Evolutionary conservation across 2,888 invertebrate genomes (phyloP).

Genomic region (Phymatocera aterrima): DNA sequence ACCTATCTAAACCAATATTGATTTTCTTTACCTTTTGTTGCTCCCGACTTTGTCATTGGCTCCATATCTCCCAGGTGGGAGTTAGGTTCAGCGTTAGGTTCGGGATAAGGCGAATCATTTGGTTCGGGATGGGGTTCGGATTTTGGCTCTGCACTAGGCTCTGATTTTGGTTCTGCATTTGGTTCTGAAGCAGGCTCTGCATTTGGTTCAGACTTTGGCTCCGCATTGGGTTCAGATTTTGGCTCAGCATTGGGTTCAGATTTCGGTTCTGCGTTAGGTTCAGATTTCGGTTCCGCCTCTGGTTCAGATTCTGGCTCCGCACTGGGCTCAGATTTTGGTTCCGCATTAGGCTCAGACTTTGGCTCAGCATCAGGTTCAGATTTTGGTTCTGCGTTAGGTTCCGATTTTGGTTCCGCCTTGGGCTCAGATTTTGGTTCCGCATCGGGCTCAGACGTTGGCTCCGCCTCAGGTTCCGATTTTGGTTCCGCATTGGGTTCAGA

Average conservation of each 20-base stretch:
- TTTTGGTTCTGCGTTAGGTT: constrained; percentile 70
- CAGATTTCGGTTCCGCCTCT: constrained; percentile 71
- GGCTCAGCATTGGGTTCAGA: constrained; percentile 73
- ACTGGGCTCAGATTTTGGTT: constrained; percentile 75
- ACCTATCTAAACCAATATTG: background rate
- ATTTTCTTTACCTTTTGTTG: constrained; percentile 66
- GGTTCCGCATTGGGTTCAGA: constrained; percentile 58
- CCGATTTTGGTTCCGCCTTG: constrained; percentile 67
- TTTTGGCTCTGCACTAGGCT: background rate
- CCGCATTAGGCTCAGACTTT: constrained; percentile 71
- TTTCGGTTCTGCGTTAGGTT: constrained; percentile 73
- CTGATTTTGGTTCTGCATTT: constrained; percentile 57
- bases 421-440: constrained; percentile 64
- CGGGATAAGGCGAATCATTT: constrained; percentile 62
- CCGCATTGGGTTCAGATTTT: constrained; percentile 72
- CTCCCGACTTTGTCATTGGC: constrained; percentile 63
- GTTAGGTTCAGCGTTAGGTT: constrained; percentile 57
- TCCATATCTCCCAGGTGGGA: constrained; percentile 59
- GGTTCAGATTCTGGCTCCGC: constrained; percentile 76
- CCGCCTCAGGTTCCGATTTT: constrained; percentile 65
- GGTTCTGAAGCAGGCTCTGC: constrained; percentile 55
- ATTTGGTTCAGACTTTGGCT: constrained; percentile 63
- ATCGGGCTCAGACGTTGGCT: constrained; percentile 43
- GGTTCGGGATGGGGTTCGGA: constrained; percentile 52
- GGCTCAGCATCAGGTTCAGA: constrained; percentile 72